These are phyloP conservation scores for Nettapus auritus DNA, from an alignment of 2,113 vertebrate genomes.

Conservation along the genomic window DNA sequence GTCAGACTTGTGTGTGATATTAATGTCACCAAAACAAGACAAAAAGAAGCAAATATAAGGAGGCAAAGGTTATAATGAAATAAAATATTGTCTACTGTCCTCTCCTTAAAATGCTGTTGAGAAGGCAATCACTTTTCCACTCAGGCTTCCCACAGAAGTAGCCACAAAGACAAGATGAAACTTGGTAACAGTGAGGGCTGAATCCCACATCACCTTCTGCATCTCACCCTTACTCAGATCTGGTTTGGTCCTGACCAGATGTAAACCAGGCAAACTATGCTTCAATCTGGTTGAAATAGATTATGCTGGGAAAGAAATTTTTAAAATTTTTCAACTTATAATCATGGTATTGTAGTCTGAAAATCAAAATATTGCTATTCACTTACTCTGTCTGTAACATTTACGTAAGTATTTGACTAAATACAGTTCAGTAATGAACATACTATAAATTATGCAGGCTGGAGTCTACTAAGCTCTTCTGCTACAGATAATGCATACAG, in stretches of 20 bases:
- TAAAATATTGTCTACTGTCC: background rate
- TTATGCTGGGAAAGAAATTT: background rate
- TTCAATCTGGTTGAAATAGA: background rate
- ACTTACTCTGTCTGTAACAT: background rate
- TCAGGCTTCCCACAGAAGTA: background rate
- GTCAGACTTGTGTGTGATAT: background rate
- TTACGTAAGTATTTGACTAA: slow-evolving; percentile 23
- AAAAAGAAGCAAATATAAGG: background rate
- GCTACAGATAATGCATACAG: background rate
- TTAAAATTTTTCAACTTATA: background rate
- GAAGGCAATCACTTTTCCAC: background rate
- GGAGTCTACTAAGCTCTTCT: background rate
- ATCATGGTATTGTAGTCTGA: background rate
- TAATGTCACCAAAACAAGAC: rapidly evolving
- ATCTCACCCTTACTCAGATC: rapidly evolving
- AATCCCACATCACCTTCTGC: background rate
- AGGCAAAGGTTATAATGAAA: background rate
- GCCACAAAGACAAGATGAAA: background rate
- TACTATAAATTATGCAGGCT: slow-evolving; percentile 25
- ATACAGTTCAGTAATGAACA: slow-evolving; percentile 12
- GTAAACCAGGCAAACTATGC: background rate
- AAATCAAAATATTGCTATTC: slow-evolving; percentile 16
- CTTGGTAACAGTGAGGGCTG: background rate
- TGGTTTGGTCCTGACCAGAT: background rate
- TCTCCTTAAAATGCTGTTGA: background rate